Base-by-base conservation (phyloP, 30 jellyfish, hydroid and myxozoan species). In the Hydra vulgaris region DNA sequence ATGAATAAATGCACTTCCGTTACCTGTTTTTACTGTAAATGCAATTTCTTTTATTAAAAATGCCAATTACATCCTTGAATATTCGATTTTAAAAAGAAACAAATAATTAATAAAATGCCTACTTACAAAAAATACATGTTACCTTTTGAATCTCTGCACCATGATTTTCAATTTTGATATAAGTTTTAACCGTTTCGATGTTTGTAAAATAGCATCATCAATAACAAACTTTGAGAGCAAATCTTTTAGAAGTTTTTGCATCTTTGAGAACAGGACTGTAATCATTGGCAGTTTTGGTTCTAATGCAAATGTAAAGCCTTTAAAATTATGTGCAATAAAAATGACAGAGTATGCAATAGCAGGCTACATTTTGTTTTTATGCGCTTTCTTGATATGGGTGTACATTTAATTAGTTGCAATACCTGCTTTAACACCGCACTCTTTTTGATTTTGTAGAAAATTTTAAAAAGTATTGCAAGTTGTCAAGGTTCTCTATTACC, bases 151-250 rank as follows among this genome's bases (percentile, higher is more conserved):
- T 12, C 12, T 40, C 12, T 40, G 12, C 5, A 40, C 61, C 12
- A 3, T 40, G 5, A 40, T 3, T 12, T 40, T 3, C 61, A 3
- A 5, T 40, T 40, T 40, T 40, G 12, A n/a, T n/a, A n/a, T n/a
- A n/a, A n/a, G n/a, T n/a, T n/a, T n/a, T n/a, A n/a, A n/a, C n/a
- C n/a, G n/a, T n/a, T n/a, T n/a, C n/a, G n/a, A n/a, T n/a, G 61
- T 3, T 40, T 40, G 61, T 12, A 40, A 40, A 40, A 40, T 40
- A 40, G 61, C 61, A 12, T 40, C 12, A 40, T 40, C 76, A 69
- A 7, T 26, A 20, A 73, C 56, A 25, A 73, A 73, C 81, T 73
- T 73, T 19, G 81, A 73, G 66, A 73, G 26, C 81, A 73, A 73
- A n/a, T 73, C 81, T 17, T 25, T 73, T 8, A 73, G 66, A 1